Conservation (phyloP, 1,140 invertebrate species). For the Helicoverpa armigera region DNA sequence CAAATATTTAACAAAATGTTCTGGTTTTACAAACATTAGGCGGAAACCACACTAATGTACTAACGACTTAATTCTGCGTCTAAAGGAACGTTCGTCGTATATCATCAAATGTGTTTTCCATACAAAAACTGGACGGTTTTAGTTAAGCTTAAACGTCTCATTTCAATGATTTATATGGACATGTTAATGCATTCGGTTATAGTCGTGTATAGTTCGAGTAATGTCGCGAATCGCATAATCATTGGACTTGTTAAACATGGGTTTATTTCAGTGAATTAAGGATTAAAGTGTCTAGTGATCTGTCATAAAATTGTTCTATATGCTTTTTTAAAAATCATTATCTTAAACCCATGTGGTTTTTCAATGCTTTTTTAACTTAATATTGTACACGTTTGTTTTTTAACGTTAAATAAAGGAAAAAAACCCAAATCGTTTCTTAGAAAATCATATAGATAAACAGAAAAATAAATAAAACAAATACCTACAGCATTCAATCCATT, state of each 20-base stretch:
- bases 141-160: not conserved
- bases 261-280: no score
- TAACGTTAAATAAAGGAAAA: no score
- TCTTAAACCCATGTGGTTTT: no score
- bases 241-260: not conserved
- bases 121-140: conserved; percentile 8
- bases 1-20: conserved; percentile 4
- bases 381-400: no score
- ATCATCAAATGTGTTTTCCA: conserved; percentile 14
- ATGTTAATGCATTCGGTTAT: not conserved
- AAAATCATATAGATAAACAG: no score
- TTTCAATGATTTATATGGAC: conserved; percentile 2
- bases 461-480: no score
- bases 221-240: not conserved
- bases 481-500: no score
- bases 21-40: conserved; percentile 7
- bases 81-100: not conserved
- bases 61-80: conserved; percentile 4
- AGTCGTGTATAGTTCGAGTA: not conserved
- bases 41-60: not conserved
- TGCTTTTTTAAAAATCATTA: no score
- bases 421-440: no score
- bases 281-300: no score
- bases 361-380: no score
- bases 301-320: no score